These are phyloP conservation scores for Falco punctatus DNA, from an alignment of 2,113 vertebrate species.

Conservation along the genomic window DNA sequence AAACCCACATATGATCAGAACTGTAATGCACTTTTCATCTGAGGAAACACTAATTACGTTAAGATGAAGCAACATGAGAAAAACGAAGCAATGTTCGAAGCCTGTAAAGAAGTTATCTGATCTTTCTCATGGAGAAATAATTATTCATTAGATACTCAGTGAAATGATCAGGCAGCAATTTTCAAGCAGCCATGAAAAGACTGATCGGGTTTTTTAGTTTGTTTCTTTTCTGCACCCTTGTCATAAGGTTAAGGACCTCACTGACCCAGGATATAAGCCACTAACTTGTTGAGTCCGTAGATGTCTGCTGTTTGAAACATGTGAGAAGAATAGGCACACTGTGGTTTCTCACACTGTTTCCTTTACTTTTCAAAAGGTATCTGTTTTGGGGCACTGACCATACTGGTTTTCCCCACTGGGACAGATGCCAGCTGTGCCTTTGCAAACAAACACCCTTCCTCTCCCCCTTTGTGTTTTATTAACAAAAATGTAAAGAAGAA, in stretches of 20 bases:
- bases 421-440: not conserved
- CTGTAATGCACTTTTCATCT: not conserved
- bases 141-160: not conserved
- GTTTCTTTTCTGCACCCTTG: not conserved
- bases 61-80: not conserved
- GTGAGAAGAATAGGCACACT: not conserved
- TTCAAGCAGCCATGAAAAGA: not conserved
- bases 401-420: not conserved
- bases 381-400: not conserved
- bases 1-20: not conserved
- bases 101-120: not conserved
- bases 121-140: not conserved
- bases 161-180: not conserved
- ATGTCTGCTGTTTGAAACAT: not conserved
- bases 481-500: not conserved
- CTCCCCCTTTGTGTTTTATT: not conserved
- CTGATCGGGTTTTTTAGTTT: not conserved
- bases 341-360: not conserved
- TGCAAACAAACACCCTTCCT: not conserved
- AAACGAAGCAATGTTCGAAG: not conserved
- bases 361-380: not conserved
- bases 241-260: not conserved
- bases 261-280: not conserved
- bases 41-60: not conserved
- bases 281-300: not conserved